These are phyloP conservation scores for Hypocryptadius cinnamomeus DNA, from an alignment of 2,113 vertebrate genomes.

Conservation along the genomic window DNA sequence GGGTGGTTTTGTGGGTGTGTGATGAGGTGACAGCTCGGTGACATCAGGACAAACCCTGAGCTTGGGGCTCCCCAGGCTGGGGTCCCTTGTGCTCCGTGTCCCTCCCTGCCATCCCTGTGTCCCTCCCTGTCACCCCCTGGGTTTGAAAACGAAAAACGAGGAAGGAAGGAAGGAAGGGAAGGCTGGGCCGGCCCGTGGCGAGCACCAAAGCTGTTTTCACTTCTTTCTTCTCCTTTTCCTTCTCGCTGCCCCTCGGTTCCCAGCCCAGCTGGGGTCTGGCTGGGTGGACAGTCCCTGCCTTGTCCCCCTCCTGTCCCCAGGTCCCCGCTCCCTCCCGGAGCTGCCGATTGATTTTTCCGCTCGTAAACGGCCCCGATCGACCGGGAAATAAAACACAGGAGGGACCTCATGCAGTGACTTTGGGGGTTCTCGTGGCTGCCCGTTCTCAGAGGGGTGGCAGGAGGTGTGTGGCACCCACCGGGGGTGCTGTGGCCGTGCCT, in stretches of 20 bases:
- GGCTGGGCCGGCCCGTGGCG: neutral
- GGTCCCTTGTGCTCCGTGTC: fast-evolving
- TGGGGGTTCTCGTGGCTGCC: neutral
- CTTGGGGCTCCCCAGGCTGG: neutral
- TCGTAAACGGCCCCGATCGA: neutral
- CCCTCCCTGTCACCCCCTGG: too few species aligned
- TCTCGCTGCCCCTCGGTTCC: neutral
- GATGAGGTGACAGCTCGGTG: neutral
- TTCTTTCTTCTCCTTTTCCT: slow-evolving; percentile 35
- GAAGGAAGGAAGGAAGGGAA: slow-evolving; percentile 41
- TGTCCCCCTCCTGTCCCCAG: neutral
- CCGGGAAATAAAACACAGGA: neutral
- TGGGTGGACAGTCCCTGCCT: neutral
- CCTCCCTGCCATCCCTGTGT: neutral
- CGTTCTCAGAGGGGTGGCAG: neutral
- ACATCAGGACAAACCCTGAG: fast-evolving
- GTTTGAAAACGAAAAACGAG: neutral
- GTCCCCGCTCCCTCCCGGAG: neutral
- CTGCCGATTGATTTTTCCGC: slow-evolving; percentile 13
- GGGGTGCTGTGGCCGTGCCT: neutral
- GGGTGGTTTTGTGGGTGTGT: neutral
- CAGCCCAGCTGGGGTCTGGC: neutral
- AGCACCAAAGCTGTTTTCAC: neutral
- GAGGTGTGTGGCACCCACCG: neutral
- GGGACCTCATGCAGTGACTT: neutral